These are phyloP conservation scores for Bovichtus variegatus DNA, from an alignment of 2,797 vertebrate genomes.

Conservation along the genomic window DNA sequence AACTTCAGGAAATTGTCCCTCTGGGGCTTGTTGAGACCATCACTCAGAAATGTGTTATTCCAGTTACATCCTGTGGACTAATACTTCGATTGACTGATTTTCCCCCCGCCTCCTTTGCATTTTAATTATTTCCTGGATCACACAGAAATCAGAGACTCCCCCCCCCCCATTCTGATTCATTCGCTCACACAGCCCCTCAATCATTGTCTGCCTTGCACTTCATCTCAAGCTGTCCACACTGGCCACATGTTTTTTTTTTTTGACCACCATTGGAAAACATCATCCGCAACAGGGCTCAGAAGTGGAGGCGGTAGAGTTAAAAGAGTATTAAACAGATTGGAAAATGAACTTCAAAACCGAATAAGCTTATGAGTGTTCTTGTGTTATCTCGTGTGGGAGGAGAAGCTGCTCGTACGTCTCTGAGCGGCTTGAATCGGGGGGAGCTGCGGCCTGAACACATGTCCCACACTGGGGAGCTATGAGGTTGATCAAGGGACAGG, in stretches of 20 bases:
- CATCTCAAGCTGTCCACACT: slow-evolving; percentile 47
- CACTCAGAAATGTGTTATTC: slow-evolving; percentile 78
- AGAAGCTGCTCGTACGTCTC: slow-evolving; percentile 64
- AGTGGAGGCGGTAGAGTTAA: slow-evolving; percentile 52
- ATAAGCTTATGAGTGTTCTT: slow-evolving; percentile 54
- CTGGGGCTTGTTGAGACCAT: slow-evolving; percentile 80
- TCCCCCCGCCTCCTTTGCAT: slow-evolving; percentile 37
- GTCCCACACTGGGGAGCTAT: slow-evolving; percentile 67
- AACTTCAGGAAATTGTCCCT: slow-evolving; percentile 82
- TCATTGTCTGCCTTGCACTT: slow-evolving; percentile 57
- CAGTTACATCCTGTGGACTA: slow-evolving; percentile 74
- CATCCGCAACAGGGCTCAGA: slow-evolving; percentile 61
- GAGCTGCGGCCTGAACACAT: slow-evolving; percentile 71
- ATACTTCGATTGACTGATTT: slow-evolving; percentile 72
- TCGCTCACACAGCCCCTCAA: slow-evolving; percentile 53
- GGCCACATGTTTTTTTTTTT: slow-evolving; percentile 66
- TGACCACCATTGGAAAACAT: slow-evolving; percentile 65
- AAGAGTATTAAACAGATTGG: slow-evolving; percentile 74
- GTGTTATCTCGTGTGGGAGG: slow-evolving; percentile 76
- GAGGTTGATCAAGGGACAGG: slow-evolving; percentile 75
- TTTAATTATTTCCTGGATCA: slow-evolving; percentile 60
- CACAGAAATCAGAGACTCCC: slow-evolving; percentile 56
- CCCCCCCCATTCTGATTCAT: slow-evolving; percentile 67
- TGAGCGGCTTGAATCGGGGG: slow-evolving; percentile 56
- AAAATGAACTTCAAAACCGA: slow-evolving; percentile 71